Conservation (phyloP, 2,113 vertebrate species). For the Hemichromis elongatus region DNA sequence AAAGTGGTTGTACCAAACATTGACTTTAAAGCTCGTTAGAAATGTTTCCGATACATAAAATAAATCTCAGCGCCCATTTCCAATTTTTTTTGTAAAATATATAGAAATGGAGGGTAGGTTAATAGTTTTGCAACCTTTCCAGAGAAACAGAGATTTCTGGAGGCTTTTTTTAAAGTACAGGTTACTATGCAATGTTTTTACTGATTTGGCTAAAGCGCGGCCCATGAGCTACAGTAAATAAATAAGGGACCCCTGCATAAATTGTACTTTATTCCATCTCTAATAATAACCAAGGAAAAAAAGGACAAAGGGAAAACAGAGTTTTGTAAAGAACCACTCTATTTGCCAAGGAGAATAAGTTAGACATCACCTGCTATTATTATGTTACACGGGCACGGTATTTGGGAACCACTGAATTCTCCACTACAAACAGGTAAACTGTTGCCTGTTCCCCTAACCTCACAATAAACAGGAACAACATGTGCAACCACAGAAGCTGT, state of each 20-base stretch:
- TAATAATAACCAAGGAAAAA: background rate
- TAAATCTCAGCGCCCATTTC: background rate
- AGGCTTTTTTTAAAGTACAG: background rate
- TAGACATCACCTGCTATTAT: background rate
- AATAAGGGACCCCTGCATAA: background rate
- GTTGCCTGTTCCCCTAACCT: background rate
- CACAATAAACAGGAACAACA: background rate
- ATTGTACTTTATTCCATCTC: background rate
- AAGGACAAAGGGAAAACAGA: background rate
- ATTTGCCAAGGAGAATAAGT: background rate
- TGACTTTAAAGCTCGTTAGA: background rate
- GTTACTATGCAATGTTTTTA: background rate
- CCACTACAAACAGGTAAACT: background rate
- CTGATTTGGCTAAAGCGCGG: background rate
- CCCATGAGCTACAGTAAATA: background rate
- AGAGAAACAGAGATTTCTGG: fast-evolving
- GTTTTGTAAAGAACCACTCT: background rate
- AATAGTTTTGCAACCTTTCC: background rate
- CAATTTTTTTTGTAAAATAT: background rate
- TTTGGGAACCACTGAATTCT: background rate
- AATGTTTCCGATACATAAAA: background rate
- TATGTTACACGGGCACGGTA: background rate
- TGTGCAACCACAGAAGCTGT: background rate
- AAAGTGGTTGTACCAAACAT: background rate
- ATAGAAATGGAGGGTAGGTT: background rate